Evolutionary conservation across 2,797 vertebrate genomes (phyloP).

Genomic region (Decapterus maruadsi): DNA sequence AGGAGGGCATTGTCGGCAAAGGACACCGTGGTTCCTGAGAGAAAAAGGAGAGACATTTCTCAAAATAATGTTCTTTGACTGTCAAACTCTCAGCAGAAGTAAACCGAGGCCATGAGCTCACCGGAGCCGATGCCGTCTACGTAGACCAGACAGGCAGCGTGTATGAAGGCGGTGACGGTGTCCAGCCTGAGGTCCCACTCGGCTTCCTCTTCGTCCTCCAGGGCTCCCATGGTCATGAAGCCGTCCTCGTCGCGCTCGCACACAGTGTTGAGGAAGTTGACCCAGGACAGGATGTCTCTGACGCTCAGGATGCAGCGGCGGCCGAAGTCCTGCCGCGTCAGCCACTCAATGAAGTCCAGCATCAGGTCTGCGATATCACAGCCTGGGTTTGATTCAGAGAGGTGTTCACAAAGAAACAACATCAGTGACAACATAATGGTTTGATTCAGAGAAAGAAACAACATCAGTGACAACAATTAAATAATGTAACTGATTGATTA

Average conservation of each 20-base stretch:
- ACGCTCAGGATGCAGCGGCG: slow-evolving; percentile 92
- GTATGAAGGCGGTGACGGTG: slow-evolving; percentile 90
- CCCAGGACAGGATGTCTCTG: slow-evolving; percentile 95
- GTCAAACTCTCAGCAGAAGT: background rate
- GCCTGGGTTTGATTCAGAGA: slow-evolving; percentile 74
- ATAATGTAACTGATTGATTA: too few species aligned
- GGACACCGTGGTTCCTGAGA: slow-evolving; percentile 90
- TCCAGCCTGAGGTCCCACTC: slow-evolving; percentile 81
- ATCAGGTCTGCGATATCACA: slow-evolving; percentile 91
- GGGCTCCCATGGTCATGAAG: slow-evolving; percentile 78
- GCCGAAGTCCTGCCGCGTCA: slow-evolving; percentile 93
- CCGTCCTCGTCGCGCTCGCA: slow-evolving; percentile 78
- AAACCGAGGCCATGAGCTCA: slow-evolving; percentile 61
- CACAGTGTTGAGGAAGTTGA: slow-evolving; percentile 93
- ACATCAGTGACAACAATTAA: background rate
- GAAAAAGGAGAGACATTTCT: background rate
- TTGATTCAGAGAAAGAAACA: background rate
- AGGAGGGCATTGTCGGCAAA: slow-evolving; percentile 82
- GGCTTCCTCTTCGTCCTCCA: slow-evolving; percentile 75
- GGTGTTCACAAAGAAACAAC: background rate
- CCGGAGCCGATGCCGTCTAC: slow-evolving; percentile 96
- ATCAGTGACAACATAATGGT: background rate
- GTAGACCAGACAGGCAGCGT: slow-evolving; percentile 95
- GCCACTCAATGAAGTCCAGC: slow-evolving; percentile 97
- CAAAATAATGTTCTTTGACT: background rate